Base-by-base conservation (phyloP, 2,797 vertebrate species). In the Hippoglossus hippoglossus region DNA sequence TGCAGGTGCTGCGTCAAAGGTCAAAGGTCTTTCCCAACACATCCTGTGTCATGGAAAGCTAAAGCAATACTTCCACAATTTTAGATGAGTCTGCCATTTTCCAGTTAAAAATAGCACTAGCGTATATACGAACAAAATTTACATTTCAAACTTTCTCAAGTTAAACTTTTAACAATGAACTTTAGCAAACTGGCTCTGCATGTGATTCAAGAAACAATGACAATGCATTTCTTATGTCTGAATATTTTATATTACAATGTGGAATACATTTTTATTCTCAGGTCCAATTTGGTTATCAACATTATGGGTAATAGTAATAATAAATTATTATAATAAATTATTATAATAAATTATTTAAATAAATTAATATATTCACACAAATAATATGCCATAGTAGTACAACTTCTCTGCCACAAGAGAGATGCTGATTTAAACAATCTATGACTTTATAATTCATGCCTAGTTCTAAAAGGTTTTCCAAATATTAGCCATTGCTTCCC, bases 1-100 rank as follows among this genome's bases (percentile, higher is more conserved):
- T 73, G 71, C 79, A 60, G 77, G 78, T 89, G 81, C 68, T 69
- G 57, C 59, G 36, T 49, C 68, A 60, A 75, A 84, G 72, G 65
- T 75, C 72, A 72, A 24, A 83, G 74, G 59, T 77, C 51, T 49
- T 67, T 63, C 52, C 51, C 68, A 74, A 84, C 68, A 86, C 82
- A 75, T 85, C 76, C 84, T 71, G 71, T 69, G 53, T 75, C 24
- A 63, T 63, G 56, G 62, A 77, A 75, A 84, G 41, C 58, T 58
- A 54, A 4, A 61, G 55, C 41, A 63, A 46, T 28, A 64, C 60
- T 19, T 65, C 51, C 49, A 59, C 24, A 63, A 61, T 65, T 65
- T 67, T 50, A 71, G 49, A 58, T 2, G 4, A 60, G 55, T 60
- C 51, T 67, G 59, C 39, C 47, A 49, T 71, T 73, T 76, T 72